Base-by-base conservation (phyloP, 2,888 invertebrate genomes). In the Tetrapedia diversipes region DNA sequence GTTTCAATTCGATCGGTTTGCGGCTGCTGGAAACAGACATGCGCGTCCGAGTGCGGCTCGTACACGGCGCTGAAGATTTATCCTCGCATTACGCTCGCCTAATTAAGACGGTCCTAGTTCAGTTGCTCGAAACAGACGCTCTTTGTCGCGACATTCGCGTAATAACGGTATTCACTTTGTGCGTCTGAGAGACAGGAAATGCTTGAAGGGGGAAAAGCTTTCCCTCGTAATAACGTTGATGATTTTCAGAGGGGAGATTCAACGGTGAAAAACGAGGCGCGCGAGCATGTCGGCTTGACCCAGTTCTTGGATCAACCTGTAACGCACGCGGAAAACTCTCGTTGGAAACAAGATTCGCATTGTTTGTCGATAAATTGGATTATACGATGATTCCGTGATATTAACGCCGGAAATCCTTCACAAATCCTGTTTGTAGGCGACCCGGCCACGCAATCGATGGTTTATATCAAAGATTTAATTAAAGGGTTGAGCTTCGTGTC, bases 1-100 rank as follows among this genome's bases (percentile, higher is more conserved):
- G 47, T 54, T 70, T 61, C 59, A 64, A 67, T 75, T 70, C 51
- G 72, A 77, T 80, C 74, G 59, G 76, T 70, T 57, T 69, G 65
- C 63, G 45, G 32, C 45, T 60, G 4, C 45, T 56, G 34, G 54
- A 51, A 59, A 32, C 66, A 49, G 57, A 49, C 66, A 78, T 78
- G 78, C 68, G 73, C 74, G 27, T 41, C 49, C 34, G n/a, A 14
- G 34, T 56, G 24, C 10, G 59, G 45, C 41, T 54, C 39, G 57
- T 67, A 51, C n/a, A n/a, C 49, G 47, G 63, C 57, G 34, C 53
- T 71, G 39, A 24, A 73, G 74, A 60, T 51, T 73, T 60, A 73
- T 37, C 75, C 76, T 63, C 54, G 41, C 54, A 27, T 45, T 71
- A 49, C 16, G 34, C 27, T 57, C 34, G 39, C 22, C 68, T 51